phyloP scores from a whole-genome alignment of 2,113 vertebrate genomes.

The Misgurnus anguillicaudatus region DNA sequence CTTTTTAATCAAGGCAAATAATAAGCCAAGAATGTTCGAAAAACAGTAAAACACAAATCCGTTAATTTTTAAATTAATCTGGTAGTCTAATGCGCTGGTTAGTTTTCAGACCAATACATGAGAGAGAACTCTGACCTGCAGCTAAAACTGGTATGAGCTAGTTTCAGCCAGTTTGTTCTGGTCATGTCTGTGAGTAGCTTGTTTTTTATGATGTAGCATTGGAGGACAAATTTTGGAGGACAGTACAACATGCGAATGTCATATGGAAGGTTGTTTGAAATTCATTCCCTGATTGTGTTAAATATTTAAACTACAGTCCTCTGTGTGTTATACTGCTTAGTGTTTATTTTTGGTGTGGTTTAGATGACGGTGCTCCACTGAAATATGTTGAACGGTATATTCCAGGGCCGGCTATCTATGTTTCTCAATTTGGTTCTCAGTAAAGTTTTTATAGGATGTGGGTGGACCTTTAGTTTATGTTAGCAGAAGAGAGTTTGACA shows the following conservation, averaged over 20 bases:
- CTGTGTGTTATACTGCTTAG: too few relatives aligned
- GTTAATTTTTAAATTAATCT: neutral
- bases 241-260: neutral
- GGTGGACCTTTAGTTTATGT: too few relatives aligned
- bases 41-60: too few relatives aligned
- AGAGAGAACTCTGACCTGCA: neutral
- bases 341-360: too few relatives aligned
- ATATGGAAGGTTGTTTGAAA: neutral
- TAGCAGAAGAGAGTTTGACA: too few relatives aligned
- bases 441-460: too few relatives aligned
- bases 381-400: neutral
- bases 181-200: neutral
- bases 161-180: conserved; percentile 3
- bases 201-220: neutral
- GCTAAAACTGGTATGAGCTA: neutral
- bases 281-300: neutral
- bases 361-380: neutral
- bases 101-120: neutral
- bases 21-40: too few relatives aligned
- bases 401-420: neutral
- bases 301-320: too few relatives aligned
- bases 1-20: neutral
- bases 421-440: neutral
- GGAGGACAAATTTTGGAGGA: neutral
- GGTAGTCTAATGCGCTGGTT: neutral